A percentile compares a stretch with the other conserved stretches of the same genome.
These are phyloP conservation scores for Bombus confusus DNA, from an alignment of 1,140 invertebrate species.

Conservation along the genomic window DNA sequence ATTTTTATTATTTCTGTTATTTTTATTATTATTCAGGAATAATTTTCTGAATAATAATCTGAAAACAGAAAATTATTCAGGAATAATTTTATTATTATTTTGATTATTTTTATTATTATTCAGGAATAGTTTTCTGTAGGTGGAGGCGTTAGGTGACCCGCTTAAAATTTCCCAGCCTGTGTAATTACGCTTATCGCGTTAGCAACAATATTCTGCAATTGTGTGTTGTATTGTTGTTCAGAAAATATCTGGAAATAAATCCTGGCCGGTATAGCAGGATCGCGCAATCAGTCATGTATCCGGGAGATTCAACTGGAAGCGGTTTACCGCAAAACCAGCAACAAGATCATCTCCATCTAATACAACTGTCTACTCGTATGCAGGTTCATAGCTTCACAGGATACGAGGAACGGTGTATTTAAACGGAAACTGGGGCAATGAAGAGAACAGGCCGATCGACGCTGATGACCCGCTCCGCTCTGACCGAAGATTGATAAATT, in stretches of 20 bases:
- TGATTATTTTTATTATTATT: too few species aligned
- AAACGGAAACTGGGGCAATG: conserved; percentile 4
- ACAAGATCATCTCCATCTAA: conserved; percentile 49
- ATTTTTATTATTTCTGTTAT: too few species aligned
- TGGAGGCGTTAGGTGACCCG: too few species aligned
- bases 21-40: too few species aligned
- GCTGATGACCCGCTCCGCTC: not conserved
- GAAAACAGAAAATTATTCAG: too few species aligned
- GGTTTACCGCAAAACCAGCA: conserved; percentile 42
- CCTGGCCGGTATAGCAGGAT: not conserved
- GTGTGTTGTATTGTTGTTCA: not conserved
- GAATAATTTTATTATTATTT: too few species aligned
- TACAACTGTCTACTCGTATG: conserved; percentile 29
- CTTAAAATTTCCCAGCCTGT: too few species aligned
- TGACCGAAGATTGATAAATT: conserved; percentile 11
- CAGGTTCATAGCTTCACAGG: not conserved
- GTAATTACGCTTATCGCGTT: not conserved
- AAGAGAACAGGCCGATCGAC: not conserved
- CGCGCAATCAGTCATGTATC: conserved; percentile 38
- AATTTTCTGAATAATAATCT: too few species aligned
- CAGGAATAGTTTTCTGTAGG: too few species aligned
- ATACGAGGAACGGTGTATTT: not conserved
- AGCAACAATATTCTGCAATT: not conserved
- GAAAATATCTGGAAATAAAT: conserved; percentile 33
- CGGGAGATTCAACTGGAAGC: conserved; percentile 27